These are phyloP conservation scores for Sebastes umbrosus DNA, from an alignment of 2,797 vertebrate genomes.

Conservation along the genomic window DNA sequence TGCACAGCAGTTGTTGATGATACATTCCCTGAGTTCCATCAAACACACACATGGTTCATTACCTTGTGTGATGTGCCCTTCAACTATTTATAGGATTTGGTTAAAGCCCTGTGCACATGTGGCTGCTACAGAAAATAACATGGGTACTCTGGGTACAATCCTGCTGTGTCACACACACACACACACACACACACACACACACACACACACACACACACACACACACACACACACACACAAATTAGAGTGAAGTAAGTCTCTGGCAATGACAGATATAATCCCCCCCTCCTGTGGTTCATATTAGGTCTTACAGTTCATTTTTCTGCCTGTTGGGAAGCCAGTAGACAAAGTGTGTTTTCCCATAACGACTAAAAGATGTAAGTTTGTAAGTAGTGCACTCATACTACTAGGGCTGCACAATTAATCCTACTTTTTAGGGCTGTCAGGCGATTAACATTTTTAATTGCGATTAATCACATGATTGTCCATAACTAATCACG, in stretches of 20 bases:
- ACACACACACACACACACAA: neutral
- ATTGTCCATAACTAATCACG: too few relatives aligned
- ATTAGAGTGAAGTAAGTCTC: constrained; percentile 34
- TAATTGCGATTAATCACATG: too few relatives aligned
- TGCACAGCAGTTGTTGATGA: neutral
- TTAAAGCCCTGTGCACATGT: constrained; percentile 32
- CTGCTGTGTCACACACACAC: neutral
- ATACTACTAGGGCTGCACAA: neutral
- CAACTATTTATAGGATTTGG: constrained; percentile 35
- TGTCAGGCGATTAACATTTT: too few relatives aligned
- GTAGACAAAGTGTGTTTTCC: neutral
- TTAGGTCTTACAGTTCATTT: neutral
- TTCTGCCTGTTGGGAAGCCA: neutral
- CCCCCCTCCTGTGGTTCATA: constrained; percentile 5
- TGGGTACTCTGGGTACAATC: too few relatives aligned
- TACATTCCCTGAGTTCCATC: constrained; percentile 25
- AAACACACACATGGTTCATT: constrained; percentile 34
- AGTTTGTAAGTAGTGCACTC: neutral
- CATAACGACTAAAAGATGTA: neutral
- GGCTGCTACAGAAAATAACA: constrained; percentile 11
- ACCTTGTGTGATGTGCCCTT: constrained; percentile 15
- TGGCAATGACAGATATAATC: constrained; percentile 48
- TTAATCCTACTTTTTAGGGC: too few relatives aligned
- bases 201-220: neutral
- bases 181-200: neutral